Conservation (phyloP, 2,113 vertebrate species). For the Pseudopodoces humilis region DNA sequence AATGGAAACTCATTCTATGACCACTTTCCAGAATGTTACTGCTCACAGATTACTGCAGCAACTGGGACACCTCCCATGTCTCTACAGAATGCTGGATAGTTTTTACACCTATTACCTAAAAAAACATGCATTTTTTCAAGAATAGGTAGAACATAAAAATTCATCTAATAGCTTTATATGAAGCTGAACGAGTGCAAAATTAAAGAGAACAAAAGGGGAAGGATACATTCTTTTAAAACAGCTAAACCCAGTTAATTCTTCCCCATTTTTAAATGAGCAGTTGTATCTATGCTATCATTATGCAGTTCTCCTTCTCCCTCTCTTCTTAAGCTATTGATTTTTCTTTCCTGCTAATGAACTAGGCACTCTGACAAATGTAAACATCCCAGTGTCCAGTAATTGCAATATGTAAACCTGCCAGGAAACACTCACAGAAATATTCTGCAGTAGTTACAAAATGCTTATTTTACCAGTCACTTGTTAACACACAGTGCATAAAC, state of each 20-base stretch:
- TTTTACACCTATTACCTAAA: not conserved
- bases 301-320: not conserved
- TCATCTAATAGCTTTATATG: not conserved
- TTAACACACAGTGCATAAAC: not conserved
- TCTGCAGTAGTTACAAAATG: not conserved
- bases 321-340: conserved; percentile 11
- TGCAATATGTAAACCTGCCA: not conserved
- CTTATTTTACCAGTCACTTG: not conserved
- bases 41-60: not conserved
- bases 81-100: not conserved
- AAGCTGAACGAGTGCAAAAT: not conserved
- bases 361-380: conserved; percentile 15
- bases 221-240: not conserved
- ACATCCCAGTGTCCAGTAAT: not conserved
- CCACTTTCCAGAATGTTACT: not conserved
- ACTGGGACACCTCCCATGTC: not conserved
- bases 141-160: not conserved
- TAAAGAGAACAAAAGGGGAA: not conserved
- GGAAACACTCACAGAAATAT: not conserved
- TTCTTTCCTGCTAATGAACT: conserved; percentile 25
- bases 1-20: not conserved
- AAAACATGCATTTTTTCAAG: not conserved
- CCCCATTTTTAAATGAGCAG: not conserved
- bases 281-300: not conserved
- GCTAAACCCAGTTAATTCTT: not conserved